phyloP scores from a whole-genome alignment of 2,888 invertebrate genomes.

The Abscondita cerata region DNA sequence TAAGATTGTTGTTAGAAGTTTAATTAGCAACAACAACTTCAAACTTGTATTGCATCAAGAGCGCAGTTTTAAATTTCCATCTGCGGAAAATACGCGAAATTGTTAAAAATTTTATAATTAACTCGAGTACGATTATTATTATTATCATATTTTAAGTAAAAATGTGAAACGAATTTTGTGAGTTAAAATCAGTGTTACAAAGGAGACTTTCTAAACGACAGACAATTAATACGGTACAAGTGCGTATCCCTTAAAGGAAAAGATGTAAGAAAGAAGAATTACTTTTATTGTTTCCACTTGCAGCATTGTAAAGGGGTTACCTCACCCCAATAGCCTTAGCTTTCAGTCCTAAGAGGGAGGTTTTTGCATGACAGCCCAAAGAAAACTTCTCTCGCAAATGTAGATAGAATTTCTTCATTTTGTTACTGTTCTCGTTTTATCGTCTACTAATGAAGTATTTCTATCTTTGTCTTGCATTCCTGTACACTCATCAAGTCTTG shows the following conservation, averaged over 20 bases:
- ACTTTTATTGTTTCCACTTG: slow-evolving; percentile 56
- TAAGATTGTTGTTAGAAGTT: slow-evolving; percentile 8
- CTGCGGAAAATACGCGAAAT: too few relatives aligned
- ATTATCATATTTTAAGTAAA: too few relatives aligned
- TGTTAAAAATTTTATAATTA: too few relatives aligned
- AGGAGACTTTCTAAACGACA: slow-evolving; percentile 50
- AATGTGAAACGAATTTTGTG: slow-evolving; percentile 3
- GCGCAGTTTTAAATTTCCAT: too few relatives aligned
- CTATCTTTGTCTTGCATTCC: slow-evolving; percentile 48
- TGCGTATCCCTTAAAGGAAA: slow-evolving; percentile 39
- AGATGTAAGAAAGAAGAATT: slow-evolving; percentile 50
- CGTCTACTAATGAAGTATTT: slow-evolving; percentile 46
- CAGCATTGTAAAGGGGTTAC: slow-evolving; percentile 54
- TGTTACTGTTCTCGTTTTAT: slow-evolving; percentile 59
- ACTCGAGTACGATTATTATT: too few relatives aligned
- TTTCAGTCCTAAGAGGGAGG: slow-evolving; percentile 47
- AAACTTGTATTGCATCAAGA: neutral
- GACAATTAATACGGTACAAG: slow-evolving; percentile 43
- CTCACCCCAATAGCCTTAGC: slow-evolving; percentile 38
- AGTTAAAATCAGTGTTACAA: slow-evolving; percentile 45
- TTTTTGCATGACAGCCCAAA: slow-evolving; percentile 58
- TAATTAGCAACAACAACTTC: neutral
- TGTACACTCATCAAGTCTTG: slow-evolving; percentile 54
- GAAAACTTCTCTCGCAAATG: slow-evolving; percentile 62
- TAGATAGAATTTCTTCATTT: slow-evolving; percentile 70